phyloP scores from a whole-genome alignment of 2,113 vertebrate genomes.

The Anthoscopus minutus region DNA sequence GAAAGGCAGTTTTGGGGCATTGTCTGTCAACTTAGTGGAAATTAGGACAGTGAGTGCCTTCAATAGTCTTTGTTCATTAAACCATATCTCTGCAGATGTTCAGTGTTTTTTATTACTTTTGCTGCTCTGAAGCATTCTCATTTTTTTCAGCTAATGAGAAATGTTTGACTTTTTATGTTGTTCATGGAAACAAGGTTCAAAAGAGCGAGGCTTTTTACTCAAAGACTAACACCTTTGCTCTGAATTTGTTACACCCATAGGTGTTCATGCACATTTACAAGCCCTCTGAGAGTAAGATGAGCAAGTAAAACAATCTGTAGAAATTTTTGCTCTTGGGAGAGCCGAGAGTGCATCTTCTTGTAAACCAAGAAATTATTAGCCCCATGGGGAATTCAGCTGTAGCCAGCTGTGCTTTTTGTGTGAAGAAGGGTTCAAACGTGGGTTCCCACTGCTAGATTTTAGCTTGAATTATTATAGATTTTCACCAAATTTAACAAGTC shows the following conservation, averaged over 20 bases:
- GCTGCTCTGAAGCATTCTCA: slow-evolving; percentile 39
- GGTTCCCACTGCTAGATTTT: not conserved
- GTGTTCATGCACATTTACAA: not conserved
- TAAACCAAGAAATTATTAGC: not conserved
- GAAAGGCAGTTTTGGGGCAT: slow-evolving; percentile 73
- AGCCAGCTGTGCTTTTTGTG: not conserved
- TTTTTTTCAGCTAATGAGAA: slow-evolving; percentile 52
- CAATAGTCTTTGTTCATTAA: slow-evolving; percentile 77
- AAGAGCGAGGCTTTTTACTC: not conserved
- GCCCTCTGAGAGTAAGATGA: not conserved
- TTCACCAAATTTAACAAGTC: not conserved
- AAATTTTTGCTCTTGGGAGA: not conserved
- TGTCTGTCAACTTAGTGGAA: slow-evolving; percentile 75
- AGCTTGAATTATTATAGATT: not conserved
- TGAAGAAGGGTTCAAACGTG: not conserved
- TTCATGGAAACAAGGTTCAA: not conserved
- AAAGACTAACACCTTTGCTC: not conserved
- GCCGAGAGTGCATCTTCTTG: not conserved
- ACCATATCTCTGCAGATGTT: slow-evolving; percentile 76
- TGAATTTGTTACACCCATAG: not conserved
- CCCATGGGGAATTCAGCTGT: not conserved
- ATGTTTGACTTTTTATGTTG: not conserved
- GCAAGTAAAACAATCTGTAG: not conserved
- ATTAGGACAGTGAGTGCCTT: slow-evolving; percentile 75
- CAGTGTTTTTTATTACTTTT: slow-evolving; percentile 56